phyloP scores from a whole-genome alignment of 2,797 vertebrate species.

The Parotocinclus haroldoi region DNA sequence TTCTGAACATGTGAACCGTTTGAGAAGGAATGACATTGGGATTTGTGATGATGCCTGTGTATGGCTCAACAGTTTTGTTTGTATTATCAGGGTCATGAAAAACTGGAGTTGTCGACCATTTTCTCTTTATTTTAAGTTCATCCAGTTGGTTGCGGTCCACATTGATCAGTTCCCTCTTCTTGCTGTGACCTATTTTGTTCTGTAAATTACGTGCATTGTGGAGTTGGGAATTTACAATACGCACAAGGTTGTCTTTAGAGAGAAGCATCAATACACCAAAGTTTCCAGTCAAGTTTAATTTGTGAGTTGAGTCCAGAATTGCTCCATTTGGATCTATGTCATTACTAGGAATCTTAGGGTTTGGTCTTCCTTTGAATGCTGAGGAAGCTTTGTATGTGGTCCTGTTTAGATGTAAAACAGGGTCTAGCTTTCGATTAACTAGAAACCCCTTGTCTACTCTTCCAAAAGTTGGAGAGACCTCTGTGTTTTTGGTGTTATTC shows the following conservation, averaged over 20 bases:
- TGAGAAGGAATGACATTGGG: constrained; percentile 44
- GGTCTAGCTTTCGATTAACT: constrained; percentile 61
- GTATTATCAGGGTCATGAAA: constrained; percentile 64
- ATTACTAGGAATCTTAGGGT: constrained; percentile 55
- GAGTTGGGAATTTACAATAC: constrained; percentile 74
- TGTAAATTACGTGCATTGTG: constrained; percentile 63
- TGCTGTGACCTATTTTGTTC: constrained; percentile 69
- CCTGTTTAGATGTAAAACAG: constrained; percentile 62
- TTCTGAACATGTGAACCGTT: constrained; percentile 48
- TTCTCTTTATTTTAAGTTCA: constrained; percentile 59
- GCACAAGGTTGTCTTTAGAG: constrained; percentile 70
- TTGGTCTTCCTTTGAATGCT: constrained; percentile 28
- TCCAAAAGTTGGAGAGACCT: constrained; percentile 48
- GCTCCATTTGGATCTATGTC: constrained; percentile 59
- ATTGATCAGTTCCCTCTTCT: constrained; percentile 76
- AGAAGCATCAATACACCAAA: constrained; percentile 70
- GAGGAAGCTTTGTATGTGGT: constrained; percentile 51
- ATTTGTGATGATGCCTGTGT: constrained; percentile 57
- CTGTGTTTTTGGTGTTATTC: constrained; percentile 63
- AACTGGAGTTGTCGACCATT: constrained; percentile 63
- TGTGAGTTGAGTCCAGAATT: constrained; percentile 56
- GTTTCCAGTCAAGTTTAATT: constrained; percentile 70
- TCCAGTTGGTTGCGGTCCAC: constrained; percentile 69
- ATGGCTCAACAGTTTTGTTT: constrained; percentile 52
- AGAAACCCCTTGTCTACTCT: constrained; percentile 57